Percentiles rank a stretch among this genome's conserved stretches.
These are phyloP conservation scores for Neolamprologus devosi DNA, from an alignment of 2,113 vertebrate genomes.

Conservation along the genomic window DNA sequence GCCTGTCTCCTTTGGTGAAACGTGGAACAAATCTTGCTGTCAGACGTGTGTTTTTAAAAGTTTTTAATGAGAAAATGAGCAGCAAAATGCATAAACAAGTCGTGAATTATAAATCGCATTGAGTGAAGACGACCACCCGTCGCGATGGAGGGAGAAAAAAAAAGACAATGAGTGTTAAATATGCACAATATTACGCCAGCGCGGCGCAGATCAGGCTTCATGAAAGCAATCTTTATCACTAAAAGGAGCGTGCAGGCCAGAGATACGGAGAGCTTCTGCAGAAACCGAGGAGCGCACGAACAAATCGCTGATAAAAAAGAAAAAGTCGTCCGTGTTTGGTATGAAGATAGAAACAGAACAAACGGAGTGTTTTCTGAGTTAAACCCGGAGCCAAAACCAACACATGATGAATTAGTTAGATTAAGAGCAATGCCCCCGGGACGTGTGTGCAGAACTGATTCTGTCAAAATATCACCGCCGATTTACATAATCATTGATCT, in stretches of 20 bases:
- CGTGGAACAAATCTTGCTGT: neutral
- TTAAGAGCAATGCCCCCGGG: slow-evolving; percentile 2
- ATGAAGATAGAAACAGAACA: slow-evolving; percentile 9
- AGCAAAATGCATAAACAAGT: neutral
- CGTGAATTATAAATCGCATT: slow-evolving; percentile 1
- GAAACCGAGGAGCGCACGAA: neutral
- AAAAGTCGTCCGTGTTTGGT: neutral
- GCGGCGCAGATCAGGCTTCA: neutral
- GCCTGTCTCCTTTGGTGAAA: neutral
- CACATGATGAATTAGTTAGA: slow-evolving; percentile 11
- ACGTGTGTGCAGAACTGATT: slow-evolving; percentile 10
- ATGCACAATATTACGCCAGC: neutral
- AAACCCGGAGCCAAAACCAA: neutral
- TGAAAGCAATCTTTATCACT: slow-evolving; percentile 27
- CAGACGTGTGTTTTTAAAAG: neutral
- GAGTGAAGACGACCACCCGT: neutral
- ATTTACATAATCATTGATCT: slow-evolving; percentile 53
- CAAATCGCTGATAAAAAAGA: neutral
- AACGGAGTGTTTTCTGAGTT: neutral
- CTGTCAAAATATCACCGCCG: slow-evolving; percentile 25
- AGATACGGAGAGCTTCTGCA: slow-evolving; percentile 3
- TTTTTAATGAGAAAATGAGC: slow-evolving; percentile 18
- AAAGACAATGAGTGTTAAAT: slow-evolving; percentile 1
- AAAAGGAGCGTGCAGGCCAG: neutral
- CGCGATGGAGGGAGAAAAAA: neutral